Percentiles rank a stretch among this genome's conserved stretches.
phyloP scores from a whole-genome alignment of 2,888 invertebrate genomes.

The Diaphora mendica region DNA sequence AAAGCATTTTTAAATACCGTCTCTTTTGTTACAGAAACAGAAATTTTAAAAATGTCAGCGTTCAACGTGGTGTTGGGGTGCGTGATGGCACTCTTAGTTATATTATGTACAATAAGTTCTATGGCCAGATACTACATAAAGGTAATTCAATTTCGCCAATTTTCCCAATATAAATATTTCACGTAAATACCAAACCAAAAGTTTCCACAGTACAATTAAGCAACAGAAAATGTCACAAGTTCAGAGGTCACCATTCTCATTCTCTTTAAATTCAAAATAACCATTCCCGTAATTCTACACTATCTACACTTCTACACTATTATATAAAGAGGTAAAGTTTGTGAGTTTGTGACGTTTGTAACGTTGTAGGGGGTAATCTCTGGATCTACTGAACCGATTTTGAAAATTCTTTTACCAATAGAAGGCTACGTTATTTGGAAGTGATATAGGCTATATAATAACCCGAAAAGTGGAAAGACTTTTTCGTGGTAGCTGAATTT shows the following conservation, averaged over 20 bases:
- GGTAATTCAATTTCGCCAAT: conserved; percentile 55
- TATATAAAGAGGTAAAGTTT: too few relatives aligned
- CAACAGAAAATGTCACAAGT: not conserved
- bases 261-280: not conserved
- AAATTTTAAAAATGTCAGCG: conserved; percentile 67
- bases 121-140: conserved; percentile 91
- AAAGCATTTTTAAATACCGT: too few relatives aligned
- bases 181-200: not conserved
- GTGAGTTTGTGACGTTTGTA: too few relatives aligned
- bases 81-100: conserved; percentile 79
- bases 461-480: too few relatives aligned
- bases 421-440: too few relatives aligned
- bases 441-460: too few relatives aligned
- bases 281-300: not conserved
- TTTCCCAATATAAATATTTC: not conserved
- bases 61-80: conserved; percentile 82
- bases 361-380: too few relatives aligned
- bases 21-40: conserved; percentile 48
- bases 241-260: not conserved
- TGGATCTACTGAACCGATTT: too few relatives aligned
- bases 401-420: too few relatives aligned
- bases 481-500: too few relatives aligned
- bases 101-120: conserved; percentile 86
- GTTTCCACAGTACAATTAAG: not conserved
- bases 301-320: too few relatives aligned